Evolutionary conservation across 2,888 invertebrate genomes (phyloP).

Genomic region (Orthosia cruda): DNA sequence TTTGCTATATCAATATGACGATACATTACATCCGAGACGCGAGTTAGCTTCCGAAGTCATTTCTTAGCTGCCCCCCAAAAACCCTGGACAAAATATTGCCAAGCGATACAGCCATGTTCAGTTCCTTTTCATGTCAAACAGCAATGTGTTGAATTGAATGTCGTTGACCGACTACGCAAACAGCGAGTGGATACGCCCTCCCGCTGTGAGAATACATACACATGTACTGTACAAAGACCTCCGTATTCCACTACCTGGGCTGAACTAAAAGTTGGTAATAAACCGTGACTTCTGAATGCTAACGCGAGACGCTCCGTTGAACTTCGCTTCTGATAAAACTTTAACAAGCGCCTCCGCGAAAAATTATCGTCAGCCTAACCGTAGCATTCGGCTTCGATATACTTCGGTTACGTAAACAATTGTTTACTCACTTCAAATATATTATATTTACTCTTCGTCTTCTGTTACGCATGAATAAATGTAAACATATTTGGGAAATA

Average conservation of each 20-base stretch:
- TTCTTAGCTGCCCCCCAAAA: conserved; percentile 47
- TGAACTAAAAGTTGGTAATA: conserved; percentile 80
- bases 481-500: conserved; percentile 62
- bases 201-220: conserved; percentile 35
- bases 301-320: conserved; percentile 76
- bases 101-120: conserved; percentile 71
- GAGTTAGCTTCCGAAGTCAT: conserved; percentile 51
- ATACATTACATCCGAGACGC: conserved; percentile 36
- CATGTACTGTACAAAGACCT: conserved; percentile 42
- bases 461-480: conserved; percentile 57
- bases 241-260: conserved; percentile 67
- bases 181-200: conserved; percentile 72
- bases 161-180: conserved; percentile 85
- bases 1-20: conserved; percentile 25
- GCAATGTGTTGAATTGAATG: conserved; percentile 82
- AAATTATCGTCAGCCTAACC: conserved; percentile 71
- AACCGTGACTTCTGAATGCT: conserved; percentile 84
- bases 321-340: conserved; percentile 80
- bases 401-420: conserved; percentile 56
- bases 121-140: conserved; percentile 86
- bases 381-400: conserved; percentile 56
- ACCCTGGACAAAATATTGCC: no score
- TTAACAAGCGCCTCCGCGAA: conserved; percentile 73
- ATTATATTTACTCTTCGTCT: conserved; percentile 56
- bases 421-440: conserved; percentile 54